Conservation (phyloP, 2,888 invertebrate genomes). For the Phyllotreta cruciferae region DNA sequence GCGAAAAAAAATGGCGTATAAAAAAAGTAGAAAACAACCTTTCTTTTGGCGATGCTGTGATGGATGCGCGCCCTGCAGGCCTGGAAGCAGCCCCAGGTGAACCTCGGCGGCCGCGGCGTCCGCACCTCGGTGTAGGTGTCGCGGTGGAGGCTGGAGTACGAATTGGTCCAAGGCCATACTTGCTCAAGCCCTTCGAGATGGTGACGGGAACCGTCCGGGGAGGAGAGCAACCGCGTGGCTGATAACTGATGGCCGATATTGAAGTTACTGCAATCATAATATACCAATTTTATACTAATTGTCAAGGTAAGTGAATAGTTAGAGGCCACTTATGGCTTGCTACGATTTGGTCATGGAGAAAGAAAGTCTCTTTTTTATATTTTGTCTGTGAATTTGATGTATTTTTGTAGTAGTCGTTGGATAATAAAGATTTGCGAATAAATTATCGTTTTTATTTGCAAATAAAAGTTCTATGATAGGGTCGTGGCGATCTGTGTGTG, state of each 20-base stretch:
- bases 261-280: conserved; percentile 23
- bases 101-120: conserved; percentile 60
- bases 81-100: conserved; percentile 79
- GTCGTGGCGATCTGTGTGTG: no score
- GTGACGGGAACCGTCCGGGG: conserved; percentile 82
- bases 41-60: conserved; percentile 81
- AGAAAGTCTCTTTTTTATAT: no score
- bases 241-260: conserved; percentile 77
- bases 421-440: no score
- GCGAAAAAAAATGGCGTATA: no score
- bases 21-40: conserved; percentile 63
- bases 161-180: conserved; percentile 62
- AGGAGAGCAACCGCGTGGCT: conserved; percentile 81
- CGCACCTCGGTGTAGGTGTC: conserved; percentile 58
- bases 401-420: no score
- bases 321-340: no score
- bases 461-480: no score
- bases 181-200: conserved; percentile 69
- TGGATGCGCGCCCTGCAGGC: conserved; percentile 77
- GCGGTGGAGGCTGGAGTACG: conserved; percentile 57
- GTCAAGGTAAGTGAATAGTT: no score
- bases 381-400: no score
- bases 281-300: no score
- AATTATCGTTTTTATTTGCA: no score
- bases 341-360: no score